Evolutionary conservation across 2,888 invertebrate species (phyloP).

Genomic region (Bhutanitis thaidina): DNA sequence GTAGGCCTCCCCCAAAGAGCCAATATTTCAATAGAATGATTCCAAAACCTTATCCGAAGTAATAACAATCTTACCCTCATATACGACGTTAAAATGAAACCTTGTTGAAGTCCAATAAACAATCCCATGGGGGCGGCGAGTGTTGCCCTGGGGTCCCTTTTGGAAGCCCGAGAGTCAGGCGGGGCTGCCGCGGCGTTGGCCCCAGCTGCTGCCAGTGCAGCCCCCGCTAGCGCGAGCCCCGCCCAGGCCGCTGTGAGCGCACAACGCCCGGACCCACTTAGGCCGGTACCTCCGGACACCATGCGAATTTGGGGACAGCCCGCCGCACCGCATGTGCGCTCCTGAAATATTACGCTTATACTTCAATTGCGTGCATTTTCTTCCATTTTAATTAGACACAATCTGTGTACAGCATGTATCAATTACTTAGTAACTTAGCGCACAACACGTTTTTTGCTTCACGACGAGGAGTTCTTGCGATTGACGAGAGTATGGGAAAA

Average conservation of each 20-base stretch:
- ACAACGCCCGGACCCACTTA: slow-evolving; percentile 55
- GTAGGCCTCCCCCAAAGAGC: too few species aligned
- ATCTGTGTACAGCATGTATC: too few species aligned
- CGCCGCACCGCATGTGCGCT: slow-evolving; percentile 60
- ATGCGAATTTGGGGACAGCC: slow-evolving; percentile 64
- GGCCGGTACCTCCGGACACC: slow-evolving; percentile 44
- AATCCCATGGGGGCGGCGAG: slow-evolving; percentile 84
- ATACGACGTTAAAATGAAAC: slow-evolving; percentile 91
- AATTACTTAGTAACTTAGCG: too few species aligned
- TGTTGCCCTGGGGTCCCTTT: slow-evolving; percentile 55
- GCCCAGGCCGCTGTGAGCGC: slow-evolving; percentile 61
- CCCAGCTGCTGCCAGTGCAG: slow-evolving; percentile 55
- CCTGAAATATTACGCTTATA: slow-evolving; percentile 34
- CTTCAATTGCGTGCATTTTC: too few species aligned
- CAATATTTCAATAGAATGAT: too few species aligned
- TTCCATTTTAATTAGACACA: too few species aligned
- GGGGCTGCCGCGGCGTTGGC: slow-evolving; percentile 59
- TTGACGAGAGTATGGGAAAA: too few species aligned
- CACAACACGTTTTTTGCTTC: too few species aligned
- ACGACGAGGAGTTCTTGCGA: too few species aligned
- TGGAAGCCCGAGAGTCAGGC: slow-evolving; percentile 48
- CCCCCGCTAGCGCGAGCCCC: slow-evolving; percentile 44
- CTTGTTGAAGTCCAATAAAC: slow-evolving; percentile 91
- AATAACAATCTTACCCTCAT: slow-evolving; percentile 80
- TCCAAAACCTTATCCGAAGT: too few species aligned